phyloP scores from a whole-genome alignment of 2,888 invertebrate species.

The Ditylenchus weischeri region DNA sequence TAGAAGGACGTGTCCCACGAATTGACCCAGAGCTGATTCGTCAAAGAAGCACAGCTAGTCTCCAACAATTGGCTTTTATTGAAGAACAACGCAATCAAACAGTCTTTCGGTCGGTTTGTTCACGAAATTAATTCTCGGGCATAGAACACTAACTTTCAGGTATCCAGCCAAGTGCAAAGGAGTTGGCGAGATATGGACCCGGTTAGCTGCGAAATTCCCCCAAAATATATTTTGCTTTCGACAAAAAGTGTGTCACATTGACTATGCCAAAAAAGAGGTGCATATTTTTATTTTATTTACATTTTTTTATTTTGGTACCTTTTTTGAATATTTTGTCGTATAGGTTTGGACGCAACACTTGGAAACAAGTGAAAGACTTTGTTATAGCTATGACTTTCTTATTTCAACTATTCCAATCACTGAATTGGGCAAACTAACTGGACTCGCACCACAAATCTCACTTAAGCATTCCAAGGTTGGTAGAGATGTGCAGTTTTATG shows the following conservation, averaged over 20 bases:
- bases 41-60: slow-evolving; percentile 25
- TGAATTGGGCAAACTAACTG: slow-evolving; percentile 32
- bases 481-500: neutral
- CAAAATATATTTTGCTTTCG: slow-evolving; percentile 34
- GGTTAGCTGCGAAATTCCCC: slow-evolving; percentile 32
- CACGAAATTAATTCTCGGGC: neutral
- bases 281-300: neutral
- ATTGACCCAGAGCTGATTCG: slow-evolving; percentile 31
- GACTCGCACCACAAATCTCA: slow-evolving; percentile 27
- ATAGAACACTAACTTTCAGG: slow-evolving; percentile 22
- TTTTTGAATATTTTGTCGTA: neutral
- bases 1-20: slow-evolving; percentile 43
- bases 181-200: slow-evolving; percentile 42
- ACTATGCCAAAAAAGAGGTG: slow-evolving; percentile 33
- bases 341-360: slow-evolving; percentile 4
- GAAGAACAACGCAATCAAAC: slow-evolving; percentile 24
- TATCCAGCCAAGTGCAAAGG: slow-evolving; percentile 42
- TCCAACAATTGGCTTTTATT: slow-evolving; percentile 20
- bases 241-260: slow-evolving; percentile 32
- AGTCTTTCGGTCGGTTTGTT: slow-evolving; percentile 10
- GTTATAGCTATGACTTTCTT: slow-evolving; percentile 30
- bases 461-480: slow-evolving; percentile 36
- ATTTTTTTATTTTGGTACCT: neutral
- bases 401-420: slow-evolving; percentile 49
- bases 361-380: neutral